These are phyloP conservation scores for Arctocebus calabarensis DNA, from an alignment of 2,797 vertebrate genomes.

Conservation along the genomic window DNA sequence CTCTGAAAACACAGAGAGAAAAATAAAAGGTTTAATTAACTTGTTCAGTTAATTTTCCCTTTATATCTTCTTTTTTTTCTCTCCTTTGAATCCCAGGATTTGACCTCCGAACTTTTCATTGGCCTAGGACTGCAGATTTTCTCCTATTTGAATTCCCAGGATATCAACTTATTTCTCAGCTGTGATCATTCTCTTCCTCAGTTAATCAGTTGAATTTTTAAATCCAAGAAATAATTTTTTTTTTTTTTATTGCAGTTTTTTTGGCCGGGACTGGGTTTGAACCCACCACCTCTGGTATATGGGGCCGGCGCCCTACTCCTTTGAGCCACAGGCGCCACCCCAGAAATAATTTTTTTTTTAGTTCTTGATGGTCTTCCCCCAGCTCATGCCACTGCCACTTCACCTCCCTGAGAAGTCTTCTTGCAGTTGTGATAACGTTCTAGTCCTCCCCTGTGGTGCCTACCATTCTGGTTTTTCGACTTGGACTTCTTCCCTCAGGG, in stretches of 20 bases:
- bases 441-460: not conserved
- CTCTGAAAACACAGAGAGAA: not conserved
- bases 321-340: too few species aligned
- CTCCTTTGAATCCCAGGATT: not conserved
- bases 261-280: too few species aligned
- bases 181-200: not conserved
- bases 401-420: not conserved
- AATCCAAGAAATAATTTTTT: not conserved
- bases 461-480: not conserved
- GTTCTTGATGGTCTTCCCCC: not conserved
- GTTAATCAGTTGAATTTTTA: not conserved
- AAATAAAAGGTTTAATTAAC: slow-evolving; percentile 66
- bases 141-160: not conserved
- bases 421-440: not conserved
- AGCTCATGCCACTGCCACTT: not conserved
- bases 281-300: too few species aligned
- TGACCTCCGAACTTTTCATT: slow-evolving; percentile 2
- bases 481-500: not conserved
- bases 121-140: not conserved
- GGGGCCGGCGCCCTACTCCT: too few species aligned
- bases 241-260: too few species aligned
- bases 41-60: slow-evolving; percentile 63
- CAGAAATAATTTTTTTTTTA: not conserved
- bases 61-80: not conserved
- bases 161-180: not conserved